Base-by-base conservation (phyloP, 2,797 vertebrate genomes). In the Syndactyla subalaris region DNA sequence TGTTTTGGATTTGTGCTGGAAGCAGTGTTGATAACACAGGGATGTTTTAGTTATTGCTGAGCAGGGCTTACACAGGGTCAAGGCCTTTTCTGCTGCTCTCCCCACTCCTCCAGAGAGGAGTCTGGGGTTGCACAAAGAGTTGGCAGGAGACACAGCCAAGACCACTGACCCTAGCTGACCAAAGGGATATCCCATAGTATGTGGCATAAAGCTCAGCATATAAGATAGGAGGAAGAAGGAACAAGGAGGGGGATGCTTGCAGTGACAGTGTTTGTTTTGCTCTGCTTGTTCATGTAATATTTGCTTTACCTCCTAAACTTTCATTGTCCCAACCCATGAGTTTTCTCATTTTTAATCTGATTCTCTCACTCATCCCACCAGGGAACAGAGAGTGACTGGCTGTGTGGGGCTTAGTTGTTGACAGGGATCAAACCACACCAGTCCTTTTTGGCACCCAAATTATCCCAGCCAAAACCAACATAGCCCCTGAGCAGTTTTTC, bases 361-460 rank as follows among this genome's bases (percentile, higher is more conserved):
- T 51, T 51, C 16, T 29, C 27, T 62, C 30, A 16, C 20, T 16
- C 11, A 15, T 76, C 34, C 48, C 36, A 45, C 36, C 16, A 45
- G 49, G 19, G 10, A 4, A 57, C 48, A 24, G 27, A 8, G 55
- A n/a, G 24, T 0, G 0, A n/a, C 32, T 43, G 6, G 13, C 6
- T 36, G 7, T 51, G 27, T 43, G 57, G 10, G 41, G 11, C 36
- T 41, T 24, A 29, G 36, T 8, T 68, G 36, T 57, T 32, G n/a
- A 2, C 16, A 45, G 38, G 14, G 17, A 12, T 77, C 39, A 23
- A 65, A 26, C 29, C 45, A 39, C 6, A 51, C 3, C 36, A 21
- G n/a, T 51, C 29, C 24, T 27, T 76, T 51, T 30, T 52, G 49
- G 29, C 49, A 16, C 72, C n/a, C 24, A 58, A 39, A 65, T 12